Evolutionary conservation across 1,140 invertebrate genomes (phyloP).

Genomic region (Drosophila prosaltans): DNA sequence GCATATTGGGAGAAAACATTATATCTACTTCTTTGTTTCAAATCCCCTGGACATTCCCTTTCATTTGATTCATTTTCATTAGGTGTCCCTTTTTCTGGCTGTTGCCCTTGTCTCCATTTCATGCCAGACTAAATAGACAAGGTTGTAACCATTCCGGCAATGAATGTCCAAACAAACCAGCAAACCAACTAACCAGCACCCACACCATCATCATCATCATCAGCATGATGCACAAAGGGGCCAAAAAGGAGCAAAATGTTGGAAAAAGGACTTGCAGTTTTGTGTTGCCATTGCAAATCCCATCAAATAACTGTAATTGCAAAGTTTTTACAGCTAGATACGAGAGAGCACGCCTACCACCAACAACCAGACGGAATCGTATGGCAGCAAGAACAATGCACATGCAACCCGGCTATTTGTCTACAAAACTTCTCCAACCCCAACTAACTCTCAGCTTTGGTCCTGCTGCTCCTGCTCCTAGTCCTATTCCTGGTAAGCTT

Average conservation of each 20-base stretch:
- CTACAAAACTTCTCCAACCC: constrained; percentile 10
- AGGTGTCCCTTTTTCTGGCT: constrained; percentile 43
- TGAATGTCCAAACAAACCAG: constrained; percentile 70
- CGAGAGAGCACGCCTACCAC: constrained; percentile 52
- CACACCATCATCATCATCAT: constrained; percentile 16
- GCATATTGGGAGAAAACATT: too few relatives aligned
- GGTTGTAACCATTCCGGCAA: constrained; percentile 64
- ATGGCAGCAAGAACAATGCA: constrained; percentile 63
- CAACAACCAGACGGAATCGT: constrained; percentile 23
- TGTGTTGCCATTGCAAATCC: constrained; percentile 62
- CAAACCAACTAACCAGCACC: constrained; percentile 27
- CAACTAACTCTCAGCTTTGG: neutral
- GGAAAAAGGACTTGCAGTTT: neutral
- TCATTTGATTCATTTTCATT: constrained; percentile 48
- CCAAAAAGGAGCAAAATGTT: neutral
- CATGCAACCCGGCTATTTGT: constrained; percentile 71
- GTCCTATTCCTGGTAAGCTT: constrained; percentile 24
- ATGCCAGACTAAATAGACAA: constrained; percentile 54
- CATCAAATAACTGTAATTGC: constrained; percentile 81
- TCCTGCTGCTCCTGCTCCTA: constrained; percentile 15
- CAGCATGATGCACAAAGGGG: neutral
- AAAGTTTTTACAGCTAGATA: constrained; percentile 77
- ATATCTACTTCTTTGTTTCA: too few relatives aligned
- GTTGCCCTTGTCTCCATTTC: constrained; percentile 28
- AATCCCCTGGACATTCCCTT: neutral